Conservation (phyloP, 2,797 vertebrate genomes). For the Urophycis tenuis region DNA sequence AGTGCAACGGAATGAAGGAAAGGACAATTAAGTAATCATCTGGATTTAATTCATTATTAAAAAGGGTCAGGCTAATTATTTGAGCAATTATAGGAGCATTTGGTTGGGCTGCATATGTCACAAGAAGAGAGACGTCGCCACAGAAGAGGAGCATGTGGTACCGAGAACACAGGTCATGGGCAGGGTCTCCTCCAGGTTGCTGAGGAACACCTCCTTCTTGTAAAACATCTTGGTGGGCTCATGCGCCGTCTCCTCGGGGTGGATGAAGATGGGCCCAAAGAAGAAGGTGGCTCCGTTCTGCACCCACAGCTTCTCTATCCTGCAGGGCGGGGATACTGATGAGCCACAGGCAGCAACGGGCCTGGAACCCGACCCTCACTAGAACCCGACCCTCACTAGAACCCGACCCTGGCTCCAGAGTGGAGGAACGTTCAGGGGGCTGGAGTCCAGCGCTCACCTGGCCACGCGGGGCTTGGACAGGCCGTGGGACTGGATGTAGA, state of each 20-base stretch:
- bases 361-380: not conserved
- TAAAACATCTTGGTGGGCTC: slow-evolving; percentile 99
- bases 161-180: slow-evolving; percentile 90
- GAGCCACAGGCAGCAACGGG: too few species aligned
- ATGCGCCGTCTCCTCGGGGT: slow-evolving; percentile 95
- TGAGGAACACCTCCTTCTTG: slow-evolving; percentile 95
- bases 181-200: slow-evolving; percentile 90
- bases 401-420: too few species aligned
- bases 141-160: slow-evolving; percentile 38
- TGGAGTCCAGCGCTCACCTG: slow-evolving; percentile 71
- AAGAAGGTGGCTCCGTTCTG: slow-evolving; percentile 86
- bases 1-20: not conserved
- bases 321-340: slow-evolving; percentile 40
- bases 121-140: not conserved
- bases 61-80: too few species aligned
- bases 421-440: too few species aligned
- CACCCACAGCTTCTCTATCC: slow-evolving; percentile 97
- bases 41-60: not conserved
- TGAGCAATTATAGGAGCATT: too few species aligned
- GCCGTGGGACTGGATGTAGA: slow-evolving; percentile 92
- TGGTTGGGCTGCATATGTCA: too few species aligned
- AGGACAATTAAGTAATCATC: not conserved
- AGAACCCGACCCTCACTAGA: too few species aligned
- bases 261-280: slow-evolving; percentile 96
- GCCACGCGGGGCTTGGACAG: slow-evolving; percentile 85